Base-by-base conservation (phyloP, 2,888 invertebrate species). In the Heliothis peltigera region DNA sequence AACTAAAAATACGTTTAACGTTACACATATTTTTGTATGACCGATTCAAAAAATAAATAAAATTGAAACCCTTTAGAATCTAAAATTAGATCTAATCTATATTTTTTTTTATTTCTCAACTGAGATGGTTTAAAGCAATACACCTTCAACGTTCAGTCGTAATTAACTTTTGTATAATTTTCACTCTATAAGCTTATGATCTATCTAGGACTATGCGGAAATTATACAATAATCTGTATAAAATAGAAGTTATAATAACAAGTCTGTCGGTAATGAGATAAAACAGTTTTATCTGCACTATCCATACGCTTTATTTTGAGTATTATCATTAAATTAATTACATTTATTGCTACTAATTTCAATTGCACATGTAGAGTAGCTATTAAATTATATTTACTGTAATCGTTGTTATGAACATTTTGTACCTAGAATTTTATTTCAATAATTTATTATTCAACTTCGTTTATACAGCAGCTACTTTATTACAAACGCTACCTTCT, bases 271-370 rank as follows among this genome's bases (percentile, higher is more conserved):
- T 61, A 64, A 32, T 61, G 72, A 75, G 60, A 73, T 73, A 73
- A 74, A 72, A 53, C 39, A 54, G 57, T 72, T 72, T 61, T 75
- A 76, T 67, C 69, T 60, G 53, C 44, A 46, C 70, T 75, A 73
- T 73, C 49, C 75, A 73, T 58, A 58, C 54, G 75, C 39, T 70
- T 69, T 73, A 73, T 74, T 73, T 73, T 60, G 60, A 74, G 47
- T 60, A 48, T 64, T 75, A 73, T 73, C 73, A 70, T 75, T 75
- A 44, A 75, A 73, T 61, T 70, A 75, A 75, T 73, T 75, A 75
- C 42, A 73, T 70, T 70, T 65, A 75, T 75, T 70, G 44, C 70
- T 70, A 58, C 75, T 75, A 74, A 73, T 75, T 73, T 73, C 54
- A 75, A 70, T 61, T 61, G 57, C 57, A 61, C 54, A 42, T 61